Evolutionary conservation across 1,140 invertebrate species (phyloP), one percentile per base, ranked within the genome.

Genomic region (Lordiphosa collinella): DNA sequence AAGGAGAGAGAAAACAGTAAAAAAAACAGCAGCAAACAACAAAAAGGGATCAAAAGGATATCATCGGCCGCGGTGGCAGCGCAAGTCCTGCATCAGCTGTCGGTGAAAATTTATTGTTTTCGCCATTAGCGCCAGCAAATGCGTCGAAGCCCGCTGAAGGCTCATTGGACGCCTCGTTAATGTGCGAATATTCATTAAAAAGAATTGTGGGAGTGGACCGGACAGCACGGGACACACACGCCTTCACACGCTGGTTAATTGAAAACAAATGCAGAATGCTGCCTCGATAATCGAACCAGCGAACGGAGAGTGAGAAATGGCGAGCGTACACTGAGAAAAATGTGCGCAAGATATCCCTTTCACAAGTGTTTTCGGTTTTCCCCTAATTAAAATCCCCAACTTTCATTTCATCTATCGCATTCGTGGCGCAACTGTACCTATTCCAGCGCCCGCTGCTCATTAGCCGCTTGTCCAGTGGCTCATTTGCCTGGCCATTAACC

Each of bases 111-210:
- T 79, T 79, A 79, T 79, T 79, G 74, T 74, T 79, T 79, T 79
- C 74, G 75, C 69, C 75, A 79, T 79, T 79, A 79, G 74, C 75
- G 64, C 51, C 63, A 58, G 62, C 54, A 72, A 78, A 78, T 78
- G 63, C 62, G 58, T 53, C 36, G n/a, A 44, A 50, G 9, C 11
- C 9, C 14, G 36, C 12, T 38, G 37, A 14, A 38, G 14, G 25
- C 25, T 8, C 37, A 14, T 14, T 38, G 37, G 13, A 6, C 40
- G 14, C 8, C 40, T 65, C 75, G 74, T 80, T 79, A 79, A 79
- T 79, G 75, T 79, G 69, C 59, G 75, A 79, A 79, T 74, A 74
- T 80, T 79, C 78, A 79, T 79, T 79, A 74, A 79, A 78, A 50
- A 59, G 38, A 79, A 74, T 76, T 72, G 70, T 55, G 55, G 59